phyloP scores from a whole-genome alignment of 2,888 invertebrate genomes.

The Kryphioiulus occultus region DNA sequence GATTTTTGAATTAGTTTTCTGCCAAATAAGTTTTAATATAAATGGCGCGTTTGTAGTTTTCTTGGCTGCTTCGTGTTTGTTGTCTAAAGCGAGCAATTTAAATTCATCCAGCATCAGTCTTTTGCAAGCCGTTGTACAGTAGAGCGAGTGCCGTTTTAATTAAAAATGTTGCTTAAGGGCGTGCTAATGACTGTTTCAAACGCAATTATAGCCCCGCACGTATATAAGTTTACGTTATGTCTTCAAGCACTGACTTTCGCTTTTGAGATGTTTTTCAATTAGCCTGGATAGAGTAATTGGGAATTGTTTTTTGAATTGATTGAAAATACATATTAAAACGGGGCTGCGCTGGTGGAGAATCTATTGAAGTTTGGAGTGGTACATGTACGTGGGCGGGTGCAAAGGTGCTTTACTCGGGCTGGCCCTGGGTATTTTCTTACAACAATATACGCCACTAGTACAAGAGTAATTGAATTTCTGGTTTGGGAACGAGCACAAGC shows the following conservation, averaged over 20 bases:
- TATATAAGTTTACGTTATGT: constrained; percentile 15
- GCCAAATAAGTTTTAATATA: constrained; percentile 8
- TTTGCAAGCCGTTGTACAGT: constrained; percentile 27
- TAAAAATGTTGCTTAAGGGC: constrained; percentile 28
- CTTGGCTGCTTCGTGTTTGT: background rate
- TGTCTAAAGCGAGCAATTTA: constrained; percentile 29
- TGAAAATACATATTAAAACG: constrained; percentile 7
- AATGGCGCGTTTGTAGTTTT: background rate
- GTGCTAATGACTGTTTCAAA: constrained; percentile 40
- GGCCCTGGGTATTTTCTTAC: background rate
- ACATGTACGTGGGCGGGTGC: background rate
- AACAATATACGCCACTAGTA: no score
- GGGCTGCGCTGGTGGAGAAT: background rate
- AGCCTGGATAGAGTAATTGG: constrained; percentile 25
- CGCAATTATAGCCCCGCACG: constrained; percentile 32
- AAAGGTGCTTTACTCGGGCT: background rate
- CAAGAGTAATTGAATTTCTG: background rate
- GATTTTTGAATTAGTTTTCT: background rate
- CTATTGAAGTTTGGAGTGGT: background rate
- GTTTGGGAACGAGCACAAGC: background rate
- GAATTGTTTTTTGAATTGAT: constrained; percentile 8
- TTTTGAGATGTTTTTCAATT: background rate
- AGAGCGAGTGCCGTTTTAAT: constrained; percentile 15
- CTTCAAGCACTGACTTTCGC: constrained; percentile 36
- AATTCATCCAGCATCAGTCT: constrained; percentile 17